phyloP scores from a whole-genome alignment of 2,113 vertebrate species.

The Microtus ochrogaster region DNA sequence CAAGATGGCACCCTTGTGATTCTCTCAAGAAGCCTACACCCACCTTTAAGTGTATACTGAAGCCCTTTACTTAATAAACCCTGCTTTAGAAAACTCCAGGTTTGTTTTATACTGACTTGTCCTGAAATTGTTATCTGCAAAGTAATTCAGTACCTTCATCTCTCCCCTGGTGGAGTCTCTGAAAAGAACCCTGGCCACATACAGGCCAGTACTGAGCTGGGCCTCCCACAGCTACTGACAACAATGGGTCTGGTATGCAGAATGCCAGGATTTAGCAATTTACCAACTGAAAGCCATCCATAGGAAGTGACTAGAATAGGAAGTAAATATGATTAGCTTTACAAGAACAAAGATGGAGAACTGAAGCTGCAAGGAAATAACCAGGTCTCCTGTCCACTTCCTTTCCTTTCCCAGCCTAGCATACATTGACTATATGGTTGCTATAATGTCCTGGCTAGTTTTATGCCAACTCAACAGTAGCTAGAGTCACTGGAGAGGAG shows the following conservation, averaged over 20 bases:
- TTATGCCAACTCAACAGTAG: neutral
- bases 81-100: neutral
- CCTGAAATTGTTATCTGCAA: neutral
- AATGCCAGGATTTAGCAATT: neutral
- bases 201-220: neutral
- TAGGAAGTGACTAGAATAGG: neutral
- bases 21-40: neutral
- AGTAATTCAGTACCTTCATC: neutral
- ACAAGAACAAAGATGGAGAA: neutral
- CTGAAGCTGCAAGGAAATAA: neutral
- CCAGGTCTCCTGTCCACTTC: rapidly evolving
- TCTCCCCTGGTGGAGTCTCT: neutral
- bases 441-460: neutral
- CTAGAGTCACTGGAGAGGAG: neutral
- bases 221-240: neutral
- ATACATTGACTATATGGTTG: neutral
- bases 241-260: neutral
- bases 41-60: neutral
- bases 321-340: neutral
- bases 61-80: neutral
- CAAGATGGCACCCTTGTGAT: too few relatives aligned
- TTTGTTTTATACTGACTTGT: neutral
- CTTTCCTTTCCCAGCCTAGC: neutral
- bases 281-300: neutral
- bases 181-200: neutral